Evolutionary conservation across 2,797 vertebrate genomes (phyloP), one percentile per base, ranked within the genome.

Genomic region (Hippopotamyrus pictus): DNA sequence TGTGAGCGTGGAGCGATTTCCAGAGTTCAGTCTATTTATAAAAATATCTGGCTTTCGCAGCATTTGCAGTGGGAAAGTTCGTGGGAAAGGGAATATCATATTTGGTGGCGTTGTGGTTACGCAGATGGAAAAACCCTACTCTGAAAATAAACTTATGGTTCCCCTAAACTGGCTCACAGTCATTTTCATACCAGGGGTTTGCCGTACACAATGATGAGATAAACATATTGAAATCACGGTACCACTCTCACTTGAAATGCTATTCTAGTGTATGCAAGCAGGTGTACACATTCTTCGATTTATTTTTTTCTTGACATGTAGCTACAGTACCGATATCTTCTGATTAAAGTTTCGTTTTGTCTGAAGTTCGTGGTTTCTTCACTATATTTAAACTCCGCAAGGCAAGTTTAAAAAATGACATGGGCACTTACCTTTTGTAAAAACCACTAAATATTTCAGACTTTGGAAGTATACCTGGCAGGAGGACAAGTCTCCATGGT

Each of bases 111-210:
- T 93, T 93, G 92, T 94, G 94, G 94, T 94, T 92, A 91, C 94
- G 92, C 94, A 94, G 92, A 95, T 95, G 95, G 95, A 92, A 94
- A 95, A 95, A 94, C 92, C 94, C 94, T 93, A 65, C 92, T 91
- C 93, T 94, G 90, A 94, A 96, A 95, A 96, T 94, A 95, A 89
- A 94, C 92, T 94, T 93, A 90, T 89, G 91, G 91, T 90, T 91
- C 93, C 93, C 92, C 83, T 50, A 89, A 69, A 69, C 59, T 86
- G 83, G 57, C 83, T 44, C 54, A 73, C 48, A 37, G 59, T 44
- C 25, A 86, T 85, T 33, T 89, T 57, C 41, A n/a, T 54, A 85
- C 8, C 54, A 48, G 5, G 25, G 51, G 41, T 57, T 59, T 29
- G 11, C 62, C 54, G 9, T 50, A 37, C 76, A 85, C 46, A 50